Base-by-base conservation (phyloP, 2,888 invertebrate genomes). In the Tuta absoluta region DNA sequence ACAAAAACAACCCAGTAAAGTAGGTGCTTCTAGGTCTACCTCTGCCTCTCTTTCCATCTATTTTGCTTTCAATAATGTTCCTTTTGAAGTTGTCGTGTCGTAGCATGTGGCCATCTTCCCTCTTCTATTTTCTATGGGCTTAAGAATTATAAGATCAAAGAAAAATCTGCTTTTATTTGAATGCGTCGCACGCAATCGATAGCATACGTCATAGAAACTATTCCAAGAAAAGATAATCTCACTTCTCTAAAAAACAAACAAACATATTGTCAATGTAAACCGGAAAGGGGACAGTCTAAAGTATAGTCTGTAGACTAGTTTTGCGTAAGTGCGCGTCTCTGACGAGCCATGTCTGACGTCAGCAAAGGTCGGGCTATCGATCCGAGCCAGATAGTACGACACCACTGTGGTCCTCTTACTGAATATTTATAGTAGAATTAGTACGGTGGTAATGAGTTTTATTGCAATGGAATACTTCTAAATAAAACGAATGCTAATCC, bases 281-380 rank as follows among this genome's bases (percentile, higher is more conserved):
- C 11, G 21, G 12, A 53, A 24, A 53, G 53, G 10, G 53, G 10
- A 12, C 19, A 28, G 56, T 56, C 49, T 21, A 7, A 41, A 51
- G 17, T 21, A 23, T 23, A 57, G 14, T 10, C 10, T 19, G 21
- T 21, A 38, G 58, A 21, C 24, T 58, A 58, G 38, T 19, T 37
- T 58, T 58, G 41, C 57, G 63, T 57, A 56, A 28, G 14, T 28
- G 33, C 23, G 28, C n/a, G n/a, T 10, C 51, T 33, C 11, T 64
- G 64, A 64, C 61, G 64, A 45, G 62, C 14, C 56, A n/a, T 10
- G 38, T 33, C 5, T 65, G 65, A 65, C 61, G 65, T 65, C 65
- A 62, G n/a, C 28, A 63, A 59, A 58, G 63, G 63, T 63, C 63
- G 56, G 28, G 28, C n/a, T 63, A 58, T 63, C 59, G 59, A 63